Conservation (phyloP, 2,888 invertebrate genomes). For the Drosophila colorata region DNA sequence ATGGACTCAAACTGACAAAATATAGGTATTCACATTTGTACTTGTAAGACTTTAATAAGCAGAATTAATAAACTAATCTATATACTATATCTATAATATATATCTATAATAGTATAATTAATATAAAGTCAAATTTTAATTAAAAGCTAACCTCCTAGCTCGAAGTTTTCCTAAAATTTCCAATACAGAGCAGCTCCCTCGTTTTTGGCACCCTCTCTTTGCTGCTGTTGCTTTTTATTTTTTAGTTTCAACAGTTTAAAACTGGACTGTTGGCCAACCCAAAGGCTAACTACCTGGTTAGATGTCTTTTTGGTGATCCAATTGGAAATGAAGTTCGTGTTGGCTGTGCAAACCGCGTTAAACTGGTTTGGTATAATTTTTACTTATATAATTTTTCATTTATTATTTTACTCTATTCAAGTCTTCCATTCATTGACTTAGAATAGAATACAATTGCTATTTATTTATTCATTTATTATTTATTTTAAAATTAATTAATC, state of each 20-base stretch:
- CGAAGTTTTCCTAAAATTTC: too few relatives aligned
- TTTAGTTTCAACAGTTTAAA: slow-evolving; percentile 13
- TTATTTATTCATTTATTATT: too few relatives aligned
- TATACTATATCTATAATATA: too few relatives aligned
- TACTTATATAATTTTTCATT: slow-evolving; percentile 1
- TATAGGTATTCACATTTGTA: too few relatives aligned
- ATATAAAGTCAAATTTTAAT: background rate
- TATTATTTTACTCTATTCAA: too few relatives aligned
- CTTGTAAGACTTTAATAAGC: too few relatives aligned
- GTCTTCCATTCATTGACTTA: slow-evolving; percentile 1
- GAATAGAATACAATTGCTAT: background rate
- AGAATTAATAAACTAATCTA: too few relatives aligned
- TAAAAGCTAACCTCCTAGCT: too few relatives aligned
- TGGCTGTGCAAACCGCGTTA: slow-evolving; percentile 25
- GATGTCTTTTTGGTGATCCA: slow-evolving; percentile 39
- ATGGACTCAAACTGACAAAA: background rate
- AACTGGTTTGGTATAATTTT: slow-evolving; percentile 56
- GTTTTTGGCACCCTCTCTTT: background rate
- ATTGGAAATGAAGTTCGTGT: slow-evolving; percentile 49
- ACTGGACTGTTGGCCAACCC: slow-evolving; percentile 22
- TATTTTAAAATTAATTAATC: too few relatives aligned
- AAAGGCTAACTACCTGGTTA: slow-evolving; percentile 35
- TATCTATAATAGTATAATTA: too few relatives aligned
- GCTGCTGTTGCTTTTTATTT: slow-evolving; percentile 13
- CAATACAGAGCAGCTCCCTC: background rate